Conservation (phyloP, 1,140 invertebrate genomes). For the Bombus terrestris region DNA sequence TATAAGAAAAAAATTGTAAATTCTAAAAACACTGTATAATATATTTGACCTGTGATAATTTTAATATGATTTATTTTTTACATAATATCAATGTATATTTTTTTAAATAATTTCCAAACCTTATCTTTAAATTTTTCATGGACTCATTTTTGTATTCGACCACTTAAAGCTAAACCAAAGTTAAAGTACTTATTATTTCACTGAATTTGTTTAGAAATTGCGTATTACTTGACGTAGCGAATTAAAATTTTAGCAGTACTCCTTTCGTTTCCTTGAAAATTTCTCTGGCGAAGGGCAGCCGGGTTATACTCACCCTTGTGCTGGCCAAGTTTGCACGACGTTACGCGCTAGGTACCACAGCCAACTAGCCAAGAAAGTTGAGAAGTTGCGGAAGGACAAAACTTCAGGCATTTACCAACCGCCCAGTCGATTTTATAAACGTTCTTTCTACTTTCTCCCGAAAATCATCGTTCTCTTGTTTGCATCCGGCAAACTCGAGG, state of each 20-base stretch:
- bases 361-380: constrained; percentile 57
- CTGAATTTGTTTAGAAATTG: constrained; percentile 75
- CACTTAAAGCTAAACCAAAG: constrained; percentile 56
- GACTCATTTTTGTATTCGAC: not conserved
- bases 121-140: not conserved
- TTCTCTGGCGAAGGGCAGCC: constrained; percentile 23
- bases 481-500: constrained; percentile 22
- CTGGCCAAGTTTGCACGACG: constrained; percentile 55
- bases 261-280: constrained; percentile 52
- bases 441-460: constrained; percentile 50
- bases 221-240: constrained; percentile 76
- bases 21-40: too few species aligned
- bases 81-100: not conserved
- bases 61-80: too few species aligned
- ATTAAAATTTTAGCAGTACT: constrained; percentile 75
- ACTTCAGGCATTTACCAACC: constrained; percentile 55
- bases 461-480: constrained; percentile 58
- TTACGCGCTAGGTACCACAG: constrained; percentile 56
- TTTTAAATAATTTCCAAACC: not conserved
- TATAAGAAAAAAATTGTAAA: too few species aligned
- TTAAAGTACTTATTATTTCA: constrained; percentile 76
- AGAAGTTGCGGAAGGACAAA: constrained; percentile 64
- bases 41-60: too few species aligned
- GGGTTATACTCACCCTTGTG: constrained; percentile 48
- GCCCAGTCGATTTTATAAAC: constrained; percentile 67